A percentile compares a stretch with the other conserved stretches of the same genome.
These are phyloP conservation scores for Drosophila falleni DNA, from an alignment of 2,888 invertebrate species.

Conservation along the genomic window DNA sequence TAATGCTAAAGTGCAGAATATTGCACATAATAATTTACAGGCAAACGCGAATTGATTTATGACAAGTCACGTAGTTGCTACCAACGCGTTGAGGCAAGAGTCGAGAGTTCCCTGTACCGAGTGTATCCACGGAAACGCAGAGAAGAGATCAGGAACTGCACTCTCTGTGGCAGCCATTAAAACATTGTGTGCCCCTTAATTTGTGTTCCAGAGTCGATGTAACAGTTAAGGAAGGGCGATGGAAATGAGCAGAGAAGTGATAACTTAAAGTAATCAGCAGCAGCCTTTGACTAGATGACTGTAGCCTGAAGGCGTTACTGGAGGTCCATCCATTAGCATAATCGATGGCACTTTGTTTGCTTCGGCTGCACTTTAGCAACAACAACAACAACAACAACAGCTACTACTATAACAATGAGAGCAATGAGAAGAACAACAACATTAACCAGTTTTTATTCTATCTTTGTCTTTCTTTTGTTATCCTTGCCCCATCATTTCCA, in stretches of 20 bases:
- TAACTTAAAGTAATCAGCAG: slow-evolving; percentile 32
- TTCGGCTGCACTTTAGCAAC: slow-evolving; percentile 15
- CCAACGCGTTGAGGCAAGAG: slow-evolving; percentile 5
- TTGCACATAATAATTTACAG: slow-evolving; percentile 58
- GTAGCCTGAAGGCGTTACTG: slow-evolving; percentile 9
- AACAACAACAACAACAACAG: slow-evolving; percentile 12
- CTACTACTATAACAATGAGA: neutral
- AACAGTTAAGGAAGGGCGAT: neutral
- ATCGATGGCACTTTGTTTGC: slow-evolving; percentile 71
- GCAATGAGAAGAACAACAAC: slow-evolving; percentile 11
- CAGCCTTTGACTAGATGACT: slow-evolving; percentile 31
- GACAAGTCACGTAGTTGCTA: slow-evolving; percentile 69
- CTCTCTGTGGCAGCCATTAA: slow-evolving; percentile 34
- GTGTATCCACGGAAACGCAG: neutral
- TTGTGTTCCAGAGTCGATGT: slow-evolving; percentile 14
- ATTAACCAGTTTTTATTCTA: slow-evolving; percentile 11
- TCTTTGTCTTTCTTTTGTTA: slow-evolving; percentile 5
- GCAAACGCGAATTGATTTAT: slow-evolving; percentile 72
- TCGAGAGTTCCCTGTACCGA: neutral
- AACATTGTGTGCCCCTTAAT: slow-evolving; percentile 36
- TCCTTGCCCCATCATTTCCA: slow-evolving; percentile 11
- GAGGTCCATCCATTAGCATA: slow-evolving; percentile 62
- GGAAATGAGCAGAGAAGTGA: neutral
- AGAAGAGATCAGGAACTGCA: slow-evolving; percentile 9
- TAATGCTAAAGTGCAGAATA: slow-evolving; percentile 55